Base-by-base conservation (phyloP, 2,797 vertebrate species). In the Peromyscus attwateri region DNA sequence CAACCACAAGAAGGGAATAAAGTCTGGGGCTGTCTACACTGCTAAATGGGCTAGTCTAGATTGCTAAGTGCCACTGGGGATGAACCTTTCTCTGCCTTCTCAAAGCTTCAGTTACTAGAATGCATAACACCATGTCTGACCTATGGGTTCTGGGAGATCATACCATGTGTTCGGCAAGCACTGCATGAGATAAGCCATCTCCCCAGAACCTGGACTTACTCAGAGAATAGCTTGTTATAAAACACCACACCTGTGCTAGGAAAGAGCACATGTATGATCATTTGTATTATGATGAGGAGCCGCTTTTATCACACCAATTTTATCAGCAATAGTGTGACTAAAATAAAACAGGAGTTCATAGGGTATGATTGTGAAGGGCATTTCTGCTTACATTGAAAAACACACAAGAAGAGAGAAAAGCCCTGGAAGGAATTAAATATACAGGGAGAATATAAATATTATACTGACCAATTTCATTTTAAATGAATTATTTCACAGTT, bases 191-290 rank as follows among this genome's bases (percentile, higher is more conserved):
- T 87, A 9, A 55, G 12, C 2, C 12, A 27, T 52, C 6, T 87
- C 46, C 6, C 21, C 12, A 70, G 21, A n/a, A n/a, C 3, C 2
- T n/a, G 11, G 29, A 90, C 34, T 0, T 34, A 43, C 5, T 84
- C 11, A 9, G 34, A 40, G 46, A 81, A 8, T 5, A 10, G 1
- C 23, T 82, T 12, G 37, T 7, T 4, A 29, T 49, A 52, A 91
- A 82, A 23, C 11, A 46, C 3, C n/a, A 29, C 55, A 0, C 6
- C 34, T 49, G 0, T 29, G 13, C 37, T 40, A 25, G 43, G 0
- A 9, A 87, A 68, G 27, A 82, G 2, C 0, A 64, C 37, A 43
- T 57, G 3, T 3, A 17, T 68, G 14, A 68, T 43, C 3, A 80
- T 75, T 57, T 49, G 25, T 40, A 3, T 17, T 49, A 3, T 57